Evolutionary conservation across 2,113 vertebrate species (phyloP).

Genomic region (Oophaga pumilio): DNA sequence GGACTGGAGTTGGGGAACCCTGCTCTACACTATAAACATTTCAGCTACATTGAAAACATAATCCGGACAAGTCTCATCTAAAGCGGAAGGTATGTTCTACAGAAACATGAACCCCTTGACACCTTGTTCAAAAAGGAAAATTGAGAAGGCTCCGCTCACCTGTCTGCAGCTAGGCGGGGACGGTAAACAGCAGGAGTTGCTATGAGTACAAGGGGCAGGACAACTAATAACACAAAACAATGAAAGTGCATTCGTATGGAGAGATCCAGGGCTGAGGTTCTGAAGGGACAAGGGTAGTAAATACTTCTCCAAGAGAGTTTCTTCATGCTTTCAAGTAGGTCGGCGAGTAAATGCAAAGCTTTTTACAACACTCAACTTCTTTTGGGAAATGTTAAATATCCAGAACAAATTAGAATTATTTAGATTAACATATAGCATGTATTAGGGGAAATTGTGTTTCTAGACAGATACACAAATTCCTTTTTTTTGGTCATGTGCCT

Average conservation of each 20-base stretch:
- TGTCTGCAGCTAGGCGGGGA: conserved; percentile 27
- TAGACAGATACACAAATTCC: no score
- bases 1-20: no score
- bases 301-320: not conserved
- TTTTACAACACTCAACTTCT: no score
- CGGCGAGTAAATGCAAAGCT: no score
- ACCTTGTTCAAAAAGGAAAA: conserved; percentile 1
- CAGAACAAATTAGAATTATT: no score
- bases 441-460: no score
- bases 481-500: no score
- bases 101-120: not conserved
- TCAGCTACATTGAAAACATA: not conserved
- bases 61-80: not conserved
- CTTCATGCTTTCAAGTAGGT: no score
- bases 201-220: conserved; percentile 27
- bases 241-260: not conserved
- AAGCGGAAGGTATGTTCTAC: not conserved
- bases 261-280: not conserved
- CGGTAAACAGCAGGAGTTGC: conserved; percentile 18
- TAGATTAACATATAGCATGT: no score
- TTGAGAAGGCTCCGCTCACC: not conserved
- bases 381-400: no score
- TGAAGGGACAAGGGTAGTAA: not conserved
- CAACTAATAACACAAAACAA: not conserved
- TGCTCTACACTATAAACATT: not conserved